These are phyloP conservation scores for Todus mexicanus DNA, from an alignment of 2,797 vertebrate species.

Conservation along the genomic window DNA sequence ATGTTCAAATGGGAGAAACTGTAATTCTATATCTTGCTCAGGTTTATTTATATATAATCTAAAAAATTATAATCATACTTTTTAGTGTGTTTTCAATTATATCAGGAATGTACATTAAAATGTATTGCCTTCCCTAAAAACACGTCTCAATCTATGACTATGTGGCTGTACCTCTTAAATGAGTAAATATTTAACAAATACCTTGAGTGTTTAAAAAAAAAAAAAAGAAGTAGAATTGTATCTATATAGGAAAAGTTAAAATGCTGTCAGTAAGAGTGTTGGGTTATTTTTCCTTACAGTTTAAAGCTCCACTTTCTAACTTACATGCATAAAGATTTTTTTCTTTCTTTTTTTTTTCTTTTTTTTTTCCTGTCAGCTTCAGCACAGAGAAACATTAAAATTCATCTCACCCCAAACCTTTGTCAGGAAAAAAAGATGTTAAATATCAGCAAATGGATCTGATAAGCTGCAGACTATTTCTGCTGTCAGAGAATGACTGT, in stretches of 20 bases:
- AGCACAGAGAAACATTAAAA: slow-evolving; percentile 74
- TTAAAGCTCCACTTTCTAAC: slow-evolving; percentile 57
- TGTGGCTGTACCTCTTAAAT: background rate
- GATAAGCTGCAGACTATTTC: slow-evolving; percentile 77
- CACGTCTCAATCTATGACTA: background rate
- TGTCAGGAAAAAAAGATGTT: slow-evolving; percentile 73
- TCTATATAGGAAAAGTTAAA: slow-evolving; percentile 47
- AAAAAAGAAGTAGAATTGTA: background rate
- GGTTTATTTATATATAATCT: background rate
- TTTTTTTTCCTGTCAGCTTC: slow-evolving; percentile 68
- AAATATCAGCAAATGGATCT: slow-evolving; percentile 80
- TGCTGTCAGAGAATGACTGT: slow-evolving; percentile 75
- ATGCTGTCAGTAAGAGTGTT: slow-evolving; percentile 58
- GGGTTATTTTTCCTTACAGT: slow-evolving; percentile 40
- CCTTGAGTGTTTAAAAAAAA: background rate
- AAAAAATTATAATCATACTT: background rate
- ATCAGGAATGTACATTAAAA: background rate
- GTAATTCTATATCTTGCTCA: background rate
- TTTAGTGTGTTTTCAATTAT: background rate
- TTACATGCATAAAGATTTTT: slow-evolving; percentile 58
- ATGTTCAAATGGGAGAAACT: background rate
- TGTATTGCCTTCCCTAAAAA: background rate
- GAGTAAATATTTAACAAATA: slow-evolving; percentile 12
- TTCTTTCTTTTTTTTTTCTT: background rate
- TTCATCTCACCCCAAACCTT: slow-evolving; percentile 72